These are phyloP conservation scores for Cirrhinus molitorella DNA, from an alignment of 2,797 vertebrate species.

Conservation along the genomic window DNA sequence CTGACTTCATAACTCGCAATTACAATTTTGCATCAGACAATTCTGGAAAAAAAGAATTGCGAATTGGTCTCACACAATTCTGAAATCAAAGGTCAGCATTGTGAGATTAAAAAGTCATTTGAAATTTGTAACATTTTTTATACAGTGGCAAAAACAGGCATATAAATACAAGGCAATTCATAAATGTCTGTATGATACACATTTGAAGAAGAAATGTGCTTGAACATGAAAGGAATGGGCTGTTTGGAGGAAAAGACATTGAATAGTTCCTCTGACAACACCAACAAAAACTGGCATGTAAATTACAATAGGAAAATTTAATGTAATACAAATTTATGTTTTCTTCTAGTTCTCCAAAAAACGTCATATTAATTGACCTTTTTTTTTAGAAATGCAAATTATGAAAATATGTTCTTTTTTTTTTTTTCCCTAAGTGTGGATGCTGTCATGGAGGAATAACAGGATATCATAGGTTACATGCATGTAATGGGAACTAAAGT, in stretches of 20 bases:
- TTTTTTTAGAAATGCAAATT: too few relatives aligned
- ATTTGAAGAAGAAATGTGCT: background rate
- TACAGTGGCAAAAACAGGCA: background rate
- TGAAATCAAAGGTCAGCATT: too few relatives aligned
- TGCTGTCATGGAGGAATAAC: background rate
- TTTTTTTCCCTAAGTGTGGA: slow-evolving; percentile 11
- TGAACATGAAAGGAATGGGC: slow-evolving; percentile 5
- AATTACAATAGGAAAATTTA: background rate
- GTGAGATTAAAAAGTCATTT: too few relatives aligned
- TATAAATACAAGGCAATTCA: background rate
- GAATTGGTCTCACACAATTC: too few relatives aligned
- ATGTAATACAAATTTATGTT: slow-evolving; percentile 14
- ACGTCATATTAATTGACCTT: background rate
- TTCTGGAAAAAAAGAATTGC: too few relatives aligned
- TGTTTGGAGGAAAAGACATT: background rate
- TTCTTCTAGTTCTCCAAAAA: background rate
- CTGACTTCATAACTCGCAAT: too few relatives aligned
- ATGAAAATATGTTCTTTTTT: too few relatives aligned
- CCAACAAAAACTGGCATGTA: background rate
- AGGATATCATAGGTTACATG: background rate
- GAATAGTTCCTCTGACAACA: slow-evolving; percentile 4
- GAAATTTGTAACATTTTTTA: too few relatives aligned
- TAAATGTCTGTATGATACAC: background rate
- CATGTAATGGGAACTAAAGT: background rate
- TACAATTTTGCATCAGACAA: too few relatives aligned